phyloP scores from a whole-genome alignment of 92 coral and sea anemone species.

The Paramuricea clavata region DNA sequence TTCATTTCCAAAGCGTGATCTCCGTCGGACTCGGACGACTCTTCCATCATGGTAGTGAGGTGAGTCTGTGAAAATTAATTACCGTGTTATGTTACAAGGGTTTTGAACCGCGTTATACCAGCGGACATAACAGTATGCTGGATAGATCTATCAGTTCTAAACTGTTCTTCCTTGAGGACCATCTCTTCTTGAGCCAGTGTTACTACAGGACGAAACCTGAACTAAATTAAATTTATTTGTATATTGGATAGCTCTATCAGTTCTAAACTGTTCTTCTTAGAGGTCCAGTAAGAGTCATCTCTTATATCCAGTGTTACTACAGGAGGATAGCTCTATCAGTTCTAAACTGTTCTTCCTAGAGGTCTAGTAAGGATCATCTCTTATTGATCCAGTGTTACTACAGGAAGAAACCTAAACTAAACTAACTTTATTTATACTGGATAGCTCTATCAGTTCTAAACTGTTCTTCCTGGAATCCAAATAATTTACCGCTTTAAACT shows the following conservation, averaged over 20 bases:
- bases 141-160: background rate
- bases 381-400: too few species aligned
- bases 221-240: background rate
- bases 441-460: too few species aligned
- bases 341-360: too few species aligned
- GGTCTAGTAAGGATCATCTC: too few species aligned
- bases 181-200: background rate
- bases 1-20: background rate
- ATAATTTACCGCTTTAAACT: too few species aligned
- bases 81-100: too few species aligned
- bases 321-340: background rate
- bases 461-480: too few species aligned
- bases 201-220: background rate
- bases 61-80: background rate
- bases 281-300: background rate
- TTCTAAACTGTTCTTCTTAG: background rate
- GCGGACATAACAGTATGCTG: background rate
- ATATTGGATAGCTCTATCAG: background rate
- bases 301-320: background rate
- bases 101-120: background rate
- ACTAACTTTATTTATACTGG: too few species aligned
- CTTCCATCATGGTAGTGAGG: conserved; percentile 7
- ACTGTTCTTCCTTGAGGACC: background rate
- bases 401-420: too few species aligned
- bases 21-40: conserved; percentile 25